Evolutionary conservation across 2,888 invertebrate genomes (phyloP).

Genomic region (Scaptomyza caliginosa): DNA sequence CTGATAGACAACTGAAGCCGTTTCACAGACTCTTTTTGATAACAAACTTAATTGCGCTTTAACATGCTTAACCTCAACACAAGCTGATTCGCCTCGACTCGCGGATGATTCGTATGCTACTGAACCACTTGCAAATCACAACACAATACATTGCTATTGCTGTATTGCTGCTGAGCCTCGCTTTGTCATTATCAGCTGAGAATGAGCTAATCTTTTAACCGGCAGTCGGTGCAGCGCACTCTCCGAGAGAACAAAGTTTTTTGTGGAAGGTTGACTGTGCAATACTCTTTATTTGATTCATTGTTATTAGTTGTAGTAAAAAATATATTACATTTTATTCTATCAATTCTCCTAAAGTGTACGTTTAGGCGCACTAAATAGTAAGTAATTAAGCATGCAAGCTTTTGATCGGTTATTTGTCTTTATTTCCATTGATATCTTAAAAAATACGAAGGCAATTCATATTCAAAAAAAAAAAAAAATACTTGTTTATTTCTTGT

Average conservation of each 20-base stretch:
- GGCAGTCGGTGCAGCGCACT: not conserved
- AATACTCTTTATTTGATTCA: conserved; percentile 19
- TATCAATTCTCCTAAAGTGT: too few species aligned
- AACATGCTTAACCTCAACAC: not conserved
- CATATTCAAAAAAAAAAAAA: too few species aligned
- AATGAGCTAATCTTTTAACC: conserved; percentile 22
- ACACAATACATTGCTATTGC: conserved; percentile 22
- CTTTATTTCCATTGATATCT: too few species aligned
- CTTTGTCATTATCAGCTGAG: conserved; percentile 53
- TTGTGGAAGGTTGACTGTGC: conserved; percentile 3
- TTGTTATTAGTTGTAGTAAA: too few species aligned
- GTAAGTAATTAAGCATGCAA: too few species aligned
- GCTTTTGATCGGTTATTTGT: too few species aligned
- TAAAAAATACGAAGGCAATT: too few species aligned
- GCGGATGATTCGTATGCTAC: conserved; percentile 46
- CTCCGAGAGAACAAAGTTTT: not conserved
- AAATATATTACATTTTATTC: too few species aligned
- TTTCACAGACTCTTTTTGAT: conserved; percentile 42
- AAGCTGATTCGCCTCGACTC: conserved; percentile 18
- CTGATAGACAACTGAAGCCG: conserved; percentile 41
- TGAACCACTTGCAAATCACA: conserved; percentile 37
- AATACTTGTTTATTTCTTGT: too few species aligned
- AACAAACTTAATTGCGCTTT: conserved; percentile 46
- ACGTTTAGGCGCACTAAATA: too few species aligned
- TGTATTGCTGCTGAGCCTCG: conserved; percentile 31